These are phyloP conservation scores for Dascillus cervinus DNA, from an alignment of 2,888 invertebrate genomes.

Conservation along the genomic window DNA sequence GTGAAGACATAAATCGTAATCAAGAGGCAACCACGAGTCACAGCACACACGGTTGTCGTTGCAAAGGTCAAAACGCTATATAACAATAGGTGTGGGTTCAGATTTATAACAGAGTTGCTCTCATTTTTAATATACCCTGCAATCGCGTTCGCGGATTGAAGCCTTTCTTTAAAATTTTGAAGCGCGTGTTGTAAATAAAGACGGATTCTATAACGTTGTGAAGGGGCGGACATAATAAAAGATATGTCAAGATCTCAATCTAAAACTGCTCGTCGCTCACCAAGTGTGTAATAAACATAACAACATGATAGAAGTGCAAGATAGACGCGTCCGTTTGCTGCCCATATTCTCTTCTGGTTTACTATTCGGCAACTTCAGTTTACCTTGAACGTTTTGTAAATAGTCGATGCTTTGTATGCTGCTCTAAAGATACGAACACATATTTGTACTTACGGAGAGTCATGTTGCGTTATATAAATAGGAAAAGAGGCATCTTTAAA, in stretches of 20 bases:
- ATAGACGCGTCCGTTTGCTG: conserved; percentile 22
- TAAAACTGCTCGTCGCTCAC: conserved; percentile 24
- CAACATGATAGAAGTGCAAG: conserved; percentile 23
- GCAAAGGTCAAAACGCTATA: conserved; percentile 16
- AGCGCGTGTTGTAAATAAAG: too few relatives aligned
- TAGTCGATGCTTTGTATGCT: too few relatives aligned
- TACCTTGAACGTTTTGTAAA: conserved; percentile 21
- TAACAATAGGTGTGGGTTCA: conserved; percentile 22
- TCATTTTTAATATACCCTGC: conserved; percentile 7
- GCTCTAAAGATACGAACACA: too few relatives aligned
- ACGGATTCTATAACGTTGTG: conserved; percentile 1
- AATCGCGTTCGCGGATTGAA: too few relatives aligned
- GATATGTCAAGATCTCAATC: conserved; percentile 26
- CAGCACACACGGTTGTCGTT: conserved; percentile 20
- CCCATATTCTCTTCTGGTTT: conserved; percentile 22
- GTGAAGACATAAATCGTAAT: conserved; percentile 23
- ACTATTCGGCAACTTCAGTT: conserved; percentile 12
- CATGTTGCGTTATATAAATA: too few relatives aligned
- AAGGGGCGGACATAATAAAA: conserved; percentile 19
- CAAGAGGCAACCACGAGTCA: conserved; percentile 22
- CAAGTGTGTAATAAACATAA: conserved; percentile 30
- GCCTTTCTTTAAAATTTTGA: too few relatives aligned
- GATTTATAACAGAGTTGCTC: conserved; percentile 17
- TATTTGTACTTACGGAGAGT: too few relatives aligned
- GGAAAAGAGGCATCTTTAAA: too few relatives aligned